Evolutionary conservation across 2,113 vertebrate species (phyloP).

Genomic region (Synodontis membranacea): DNA sequence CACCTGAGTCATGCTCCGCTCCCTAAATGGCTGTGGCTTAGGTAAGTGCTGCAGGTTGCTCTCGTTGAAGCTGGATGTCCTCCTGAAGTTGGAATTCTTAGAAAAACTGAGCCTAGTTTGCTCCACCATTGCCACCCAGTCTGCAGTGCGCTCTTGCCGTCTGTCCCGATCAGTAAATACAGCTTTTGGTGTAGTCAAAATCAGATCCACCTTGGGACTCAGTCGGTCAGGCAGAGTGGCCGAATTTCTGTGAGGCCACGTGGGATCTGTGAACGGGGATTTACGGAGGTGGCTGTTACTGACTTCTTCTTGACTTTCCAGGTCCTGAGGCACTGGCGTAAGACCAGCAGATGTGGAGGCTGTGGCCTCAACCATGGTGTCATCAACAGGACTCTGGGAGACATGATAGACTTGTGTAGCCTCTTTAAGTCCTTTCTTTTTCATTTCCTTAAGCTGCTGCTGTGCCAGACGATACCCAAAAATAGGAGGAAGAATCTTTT

Average conservation of each 20-base stretch:
- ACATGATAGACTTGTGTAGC: slow-evolving; percentile 93
- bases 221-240: slow-evolving; percentile 64
- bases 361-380: slow-evolving; percentile 79
- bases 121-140: slow-evolving; percentile 79
- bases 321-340: slow-evolving; percentile 51
- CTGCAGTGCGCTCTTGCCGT: slow-evolving; percentile 75
- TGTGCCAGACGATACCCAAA: slow-evolving; percentile 96
- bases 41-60: slow-evolving; percentile 74
- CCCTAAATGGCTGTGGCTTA: slow-evolving; percentile 78
- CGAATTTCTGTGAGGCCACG: slow-evolving; percentile 45
- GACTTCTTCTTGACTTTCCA: slow-evolving; percentile 73
- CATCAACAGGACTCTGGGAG: slow-evolving; percentile 87
- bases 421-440: slow-evolving; percentile 89
- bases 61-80: slow-evolving; percentile 91
- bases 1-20: slow-evolving; percentile 88
- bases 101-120: slow-evolving; percentile 66
- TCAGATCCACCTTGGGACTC: slow-evolving; percentile 71
- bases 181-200: slow-evolving; percentile 64
- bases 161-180: slow-evolving; percentile 66
- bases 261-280: slow-evolving; percentile 76
- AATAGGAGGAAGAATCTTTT: slow-evolving; percentile 89
- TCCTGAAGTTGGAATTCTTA: slow-evolving; percentile 81
- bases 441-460: slow-evolving; percentile 97
- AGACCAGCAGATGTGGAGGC: slow-evolving; percentile 61
- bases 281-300: slow-evolving; percentile 72